Evolutionary conservation across 2,888 invertebrate species (phyloP), one percentile per base, ranked within the genome.

Genomic region (Coelopa pilipes): DNA sequence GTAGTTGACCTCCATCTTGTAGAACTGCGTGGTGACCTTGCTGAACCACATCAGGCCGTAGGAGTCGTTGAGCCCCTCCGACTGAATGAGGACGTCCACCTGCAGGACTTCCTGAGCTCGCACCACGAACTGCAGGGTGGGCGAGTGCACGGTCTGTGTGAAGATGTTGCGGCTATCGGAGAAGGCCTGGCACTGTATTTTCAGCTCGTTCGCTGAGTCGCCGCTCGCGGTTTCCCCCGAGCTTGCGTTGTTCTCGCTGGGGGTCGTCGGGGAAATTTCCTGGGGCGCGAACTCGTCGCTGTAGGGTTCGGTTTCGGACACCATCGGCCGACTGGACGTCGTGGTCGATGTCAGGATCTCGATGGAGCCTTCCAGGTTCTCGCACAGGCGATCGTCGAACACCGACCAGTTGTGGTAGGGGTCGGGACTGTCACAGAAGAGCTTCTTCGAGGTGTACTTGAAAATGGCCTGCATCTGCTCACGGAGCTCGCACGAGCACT

Each of bases 11-110:
- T 81, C 79, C 82, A 82, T 81, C 71, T 78, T 80, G 9, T 78
- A 75, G 50, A 78, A 82, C 13, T 84, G 76, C 15, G 74, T 82
- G 0, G 81, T 82, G 0, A 80, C 81, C 59, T 79, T 82, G n/a
- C 79, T 83, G 70, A 85, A 85, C 86, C 86, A 86, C 50, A 86
- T 77, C 0, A 86, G 69, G 4, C 81, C 82, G 50, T 81, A 81
- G 0, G 78, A 62, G 2, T 74, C 69, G 9, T 73, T 73, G 0
- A 75, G 45, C 9, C 21, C 59, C 10, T 69, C 72, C 2, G 65
- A 68, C 15, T 78, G 74, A 0, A 80, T 70, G 0, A 75, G 53
- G 0, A 83, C 74, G 50, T 78, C 72, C 0, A 81, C 82, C 1
- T 72, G 70, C 0, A 79, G 73, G 0, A 74, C 34, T 0, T 74